phyloP scores from a whole-genome alignment of 1,140 invertebrate genomes.

The Polyergus mexicanus region DNA sequence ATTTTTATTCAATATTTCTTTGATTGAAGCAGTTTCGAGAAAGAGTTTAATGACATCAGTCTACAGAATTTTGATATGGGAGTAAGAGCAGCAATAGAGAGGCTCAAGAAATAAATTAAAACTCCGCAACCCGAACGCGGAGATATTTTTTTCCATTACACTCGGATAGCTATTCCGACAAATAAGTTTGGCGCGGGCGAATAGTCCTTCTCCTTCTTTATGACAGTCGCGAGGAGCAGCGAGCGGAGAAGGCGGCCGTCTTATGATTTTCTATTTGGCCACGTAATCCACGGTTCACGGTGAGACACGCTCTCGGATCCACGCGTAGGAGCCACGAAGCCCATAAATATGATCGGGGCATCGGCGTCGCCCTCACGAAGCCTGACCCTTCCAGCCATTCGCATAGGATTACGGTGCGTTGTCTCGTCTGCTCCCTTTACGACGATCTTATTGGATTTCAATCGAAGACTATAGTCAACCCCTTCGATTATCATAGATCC shows the following conservation, averaged over 20 bases:
- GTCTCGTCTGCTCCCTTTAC: conserved; percentile 82
- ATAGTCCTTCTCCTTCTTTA: conserved; percentile 68
- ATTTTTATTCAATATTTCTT: not conserved
- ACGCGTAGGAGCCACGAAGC: conserved; percentile 66
- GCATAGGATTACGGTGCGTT: conserved; percentile 82
- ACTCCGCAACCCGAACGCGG: not conserved
- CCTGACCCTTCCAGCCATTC: conserved; percentile 79
- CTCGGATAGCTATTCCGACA: conserved; percentile 32
- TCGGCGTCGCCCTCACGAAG: conserved; percentile 73
- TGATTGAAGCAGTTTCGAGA: not conserved
- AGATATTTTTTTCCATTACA: conserved; percentile 20
- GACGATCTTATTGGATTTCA: conserved; percentile 81
- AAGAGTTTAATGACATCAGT: not conserved
- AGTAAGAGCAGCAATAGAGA: not conserved
- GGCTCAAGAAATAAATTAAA: conserved; percentile 23
- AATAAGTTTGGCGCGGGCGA: conserved; percentile 47
- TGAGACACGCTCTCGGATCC: conserved; percentile 69
- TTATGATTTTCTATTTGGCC: conserved; percentile 79
- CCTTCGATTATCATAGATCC: conserved; percentile 64
- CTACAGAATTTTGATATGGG: not conserved
- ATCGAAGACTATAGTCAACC: conserved; percentile 71
- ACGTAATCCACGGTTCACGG: conserved; percentile 80
- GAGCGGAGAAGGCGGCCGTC: conserved; percentile 52
- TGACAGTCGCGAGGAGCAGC: conserved; percentile 52
- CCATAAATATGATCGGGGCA: conserved; percentile 86